Evolutionary conservation across 2,888 invertebrate species (phyloP), one percentile per base, ranked within the genome.

Genomic region (Epirrhoe tristata): DNA sequence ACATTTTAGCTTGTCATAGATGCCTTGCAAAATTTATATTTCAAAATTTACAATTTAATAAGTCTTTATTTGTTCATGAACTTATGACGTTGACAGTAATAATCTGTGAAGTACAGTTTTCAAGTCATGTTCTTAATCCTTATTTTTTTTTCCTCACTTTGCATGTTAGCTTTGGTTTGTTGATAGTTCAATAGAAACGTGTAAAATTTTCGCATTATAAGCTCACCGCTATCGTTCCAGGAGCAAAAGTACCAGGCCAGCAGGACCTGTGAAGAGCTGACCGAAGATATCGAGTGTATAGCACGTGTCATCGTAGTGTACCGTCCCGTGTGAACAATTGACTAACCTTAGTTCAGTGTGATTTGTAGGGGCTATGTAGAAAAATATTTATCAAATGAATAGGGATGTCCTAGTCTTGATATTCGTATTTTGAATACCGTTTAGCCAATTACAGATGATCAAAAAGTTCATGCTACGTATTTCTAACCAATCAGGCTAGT

Each of bases 161-260:
- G 36, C 36, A 39, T 39, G 36, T 3, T 24, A 24, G 36, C 2
- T 39, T 39, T 2, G 7, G 36, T 8, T 39, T 39, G 36, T 39
- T 39, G 36, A 0, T 6, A 39, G 36, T 24, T 24, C 24, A 24
- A 24, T 24, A 24, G 24, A 24, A 24, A 24, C 3, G 24, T 24
- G 24, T 36, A 3, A n/a, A n/a, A 8, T 36, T 10, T 46, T 46
- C 4, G 24, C 24, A 24, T 51, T 24, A 8, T 17, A 3, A 39
- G 7, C 14, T 39, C 60, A 36, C 51, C 24, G 12, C 14, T 54
- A n/a, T 16, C 12, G 62, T 74, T 77, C 31, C 75, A 85, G 84
- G 81, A 79, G 77, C 75, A 71, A 72, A 73, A 60, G 74, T 81
- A 87, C 85, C 87, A 86, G 85, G 86, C 69, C 78, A 79, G 82